Evolutionary conservation across 2,113 vertebrate species (phyloP), one percentile per base, ranked within the genome.

Genomic region (Tetrao urogallus): DNA sequence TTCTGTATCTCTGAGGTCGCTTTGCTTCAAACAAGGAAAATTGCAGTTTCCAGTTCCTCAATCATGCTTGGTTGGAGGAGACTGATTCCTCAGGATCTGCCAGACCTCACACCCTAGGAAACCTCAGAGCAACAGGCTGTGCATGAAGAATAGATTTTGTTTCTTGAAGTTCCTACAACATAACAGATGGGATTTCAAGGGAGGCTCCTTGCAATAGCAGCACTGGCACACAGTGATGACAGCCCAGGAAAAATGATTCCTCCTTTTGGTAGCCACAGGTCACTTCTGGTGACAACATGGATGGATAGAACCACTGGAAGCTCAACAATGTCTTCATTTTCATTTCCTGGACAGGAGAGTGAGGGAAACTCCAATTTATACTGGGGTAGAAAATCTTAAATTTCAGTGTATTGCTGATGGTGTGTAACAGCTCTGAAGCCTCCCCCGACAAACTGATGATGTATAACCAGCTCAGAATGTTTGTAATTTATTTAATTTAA

Each of bases 401-500:
- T 65, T 76, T 57, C 65, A 84, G n/a, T 54, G 20, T 69, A 54
- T 24, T 52, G 22, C 56, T 36, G 57, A 52, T 50, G 57, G 24
- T 22, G 28, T 48, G 69, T 57, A 61, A 86, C 0, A 32, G 36
- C 82, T 91, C 43, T 34, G 61, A 86, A 89, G 85, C 72, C 52
- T 83, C 14, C 63, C 47, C 36, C 27, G 89, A 48, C 78, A 89
- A 80, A 66, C n/a, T 47, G 75, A 64, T 58, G 72, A 81, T 28
- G 57, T 57, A 48, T 88, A 93, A 93, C 93, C 94, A 71, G 64
- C 93, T 93, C 94, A 42, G 94, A 95, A 95, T 92, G 45, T 93
- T 74, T 96, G 95, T 98, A 98, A 98, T 96, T 98, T 98, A 98
- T 98, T 98, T 98, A 98, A 98, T 97, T 98, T 98, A 98, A 98